Evolutionary conservation across 2,888 invertebrate genomes (phyloP).

Genomic region (Deilephila elpenor): DNA sequence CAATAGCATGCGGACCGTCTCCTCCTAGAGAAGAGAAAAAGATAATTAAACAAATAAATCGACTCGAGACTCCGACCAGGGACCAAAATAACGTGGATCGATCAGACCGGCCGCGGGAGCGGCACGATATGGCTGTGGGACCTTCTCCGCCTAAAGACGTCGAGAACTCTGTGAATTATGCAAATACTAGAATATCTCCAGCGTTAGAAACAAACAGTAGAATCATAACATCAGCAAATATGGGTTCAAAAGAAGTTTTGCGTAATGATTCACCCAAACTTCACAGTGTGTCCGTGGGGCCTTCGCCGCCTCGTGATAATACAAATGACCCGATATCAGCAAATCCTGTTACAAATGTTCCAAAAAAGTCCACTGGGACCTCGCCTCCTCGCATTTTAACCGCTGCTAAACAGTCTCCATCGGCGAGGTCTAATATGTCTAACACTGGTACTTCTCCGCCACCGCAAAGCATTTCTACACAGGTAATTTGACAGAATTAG

Average conservation of each 20-base stretch:
- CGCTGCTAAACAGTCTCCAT: slow-evolving; percentile 50
- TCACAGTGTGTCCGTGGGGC: slow-evolving; percentile 71
- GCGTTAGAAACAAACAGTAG: slow-evolving; percentile 45
- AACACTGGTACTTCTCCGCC: slow-evolving; percentile 94
- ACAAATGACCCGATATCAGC: slow-evolving; percentile 53
- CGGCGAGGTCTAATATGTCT: slow-evolving; percentile 61
- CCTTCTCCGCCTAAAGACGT: slow-evolving; percentile 67
- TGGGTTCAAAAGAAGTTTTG: slow-evolving; percentile 40
- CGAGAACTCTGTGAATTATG: slow-evolving; percentile 37
- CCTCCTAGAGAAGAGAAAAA: slow-evolving; percentile 79
- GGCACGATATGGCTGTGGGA: slow-evolving; percentile 74
- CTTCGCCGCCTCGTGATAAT: slow-evolving; percentile 69
- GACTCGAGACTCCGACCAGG: slow-evolving; percentile 78
- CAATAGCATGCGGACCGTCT: slow-evolving; percentile 87
- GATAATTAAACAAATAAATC: slow-evolving; percentile 50
- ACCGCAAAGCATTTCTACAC: slow-evolving; percentile 94
- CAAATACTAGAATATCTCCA: slow-evolving; percentile 47
- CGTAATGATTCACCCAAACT: slow-evolving; percentile 46
- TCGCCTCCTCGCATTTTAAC: slow-evolving; percentile 67
- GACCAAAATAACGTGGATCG: slow-evolving; percentile 51
- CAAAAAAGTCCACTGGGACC: slow-evolving; percentile 81
- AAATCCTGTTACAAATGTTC: slow-evolving; percentile 46
- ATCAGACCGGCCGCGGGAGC: slow-evolving; percentile 43
- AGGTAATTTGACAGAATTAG: slow-evolving; percentile 77
- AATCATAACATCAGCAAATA: slow-evolving; percentile 53